Evolutionary conservation across 1,140 invertebrate species (phyloP), one percentile per base, ranked within the genome.

Genomic region (Tyrophagus putrescentiae): DNA sequence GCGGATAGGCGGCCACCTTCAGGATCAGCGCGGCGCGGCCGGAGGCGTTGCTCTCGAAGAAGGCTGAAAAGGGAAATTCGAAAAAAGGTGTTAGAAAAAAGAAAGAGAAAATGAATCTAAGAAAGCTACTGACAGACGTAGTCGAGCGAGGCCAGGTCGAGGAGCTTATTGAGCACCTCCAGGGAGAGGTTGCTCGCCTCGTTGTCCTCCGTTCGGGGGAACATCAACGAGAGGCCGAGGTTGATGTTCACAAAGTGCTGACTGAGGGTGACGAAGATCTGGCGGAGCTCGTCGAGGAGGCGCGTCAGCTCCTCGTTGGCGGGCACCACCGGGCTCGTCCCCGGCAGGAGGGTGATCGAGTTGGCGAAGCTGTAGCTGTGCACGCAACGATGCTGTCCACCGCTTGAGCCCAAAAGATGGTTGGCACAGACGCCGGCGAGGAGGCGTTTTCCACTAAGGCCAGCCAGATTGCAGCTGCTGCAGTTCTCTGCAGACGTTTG

Each of bases 121-220:
- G 1, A 16, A 3, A 3, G 27, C 27, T 52, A 52, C 32, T 7
- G 6, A 52, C 45, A 3, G n/a, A 16, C 18, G 25, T 27, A 54
- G 4, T 54, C 52, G 18, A 31, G 27, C 25, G 25, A n/a, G 13
- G 52, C 13, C 3, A 54, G 28, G 3, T 7, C 27, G 27, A 54
- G 25, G 9, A 54, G 11, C 27, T 31, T 54, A 25, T 54, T 27
- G 11, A 54, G 52, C 13, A 54, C 27, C 13, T 54, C 28, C 2
- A 54, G 11, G 3, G 52, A 54, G n/a, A 54, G 13, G 39, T 54
- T 27, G 13, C 28, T 18, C 1, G 32, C 52, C 39, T 54, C 52
- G 27, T 54, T 54, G 27, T 54, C 52, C 25, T 54, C 52, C n/a
- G 52, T 54, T 11, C 25, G 13, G 32, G 52, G 52, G 27, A 54